Base-by-base conservation (phyloP, 2,888 invertebrate genomes). In the Clostera curtula region DNA sequence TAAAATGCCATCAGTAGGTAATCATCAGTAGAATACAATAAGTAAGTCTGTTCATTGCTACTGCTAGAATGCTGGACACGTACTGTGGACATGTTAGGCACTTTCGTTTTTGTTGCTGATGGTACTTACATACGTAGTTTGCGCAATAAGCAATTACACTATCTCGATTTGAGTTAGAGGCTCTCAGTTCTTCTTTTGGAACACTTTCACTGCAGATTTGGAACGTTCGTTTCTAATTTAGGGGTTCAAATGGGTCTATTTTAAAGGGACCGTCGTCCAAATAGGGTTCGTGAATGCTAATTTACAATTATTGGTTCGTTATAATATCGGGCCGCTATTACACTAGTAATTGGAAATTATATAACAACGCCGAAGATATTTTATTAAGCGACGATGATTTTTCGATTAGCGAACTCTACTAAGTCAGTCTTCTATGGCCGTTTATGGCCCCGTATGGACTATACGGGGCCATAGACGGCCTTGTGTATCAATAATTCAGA, bases 401-500 rank as follows among this genome's bases (percentile, higher is more conserved):
- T n/a, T n/a, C n/a, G n/a, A n/a, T n/a, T n/a, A n/a, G n/a, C n/a
- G n/a, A n/a, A n/a, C n/a, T n/a, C n/a, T n/a, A n/a, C n/a, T n/a
- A n/a, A n/a, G n/a, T n/a, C n/a, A n/a, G n/a, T n/a, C n/a, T n/a
- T n/a, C n/a, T n/a, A n/a, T n/a, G n/a, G n/a, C n/a, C n/a, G n/a
- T n/a, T n/a, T n/a, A n/a, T n/a, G n/a, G n/a, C n/a, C n/a, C n/a
- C n/a, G n/a, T n/a, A n/a, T n/a, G n/a, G n/a, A n/a, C n/a, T n/a
- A n/a, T n/a, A n/a, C n/a, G n/a, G n/a, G n/a, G 31, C 34, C 43
- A 45, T 31, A 47, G 49, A 29, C 29, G 41, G 42, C 52, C 54
- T 54, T 43, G 40, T 27, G 20, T 39, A 47, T 52, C 29, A 44
- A 43, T 53, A 48, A 53, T 46, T 40, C 31, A 49, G 36, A 26